A percentile compares a stretch with the other conserved stretches of the same genome.
Conservation (phyloP, 2,113 vertebrate species). For the Peromyscus polionotus region DNA sequence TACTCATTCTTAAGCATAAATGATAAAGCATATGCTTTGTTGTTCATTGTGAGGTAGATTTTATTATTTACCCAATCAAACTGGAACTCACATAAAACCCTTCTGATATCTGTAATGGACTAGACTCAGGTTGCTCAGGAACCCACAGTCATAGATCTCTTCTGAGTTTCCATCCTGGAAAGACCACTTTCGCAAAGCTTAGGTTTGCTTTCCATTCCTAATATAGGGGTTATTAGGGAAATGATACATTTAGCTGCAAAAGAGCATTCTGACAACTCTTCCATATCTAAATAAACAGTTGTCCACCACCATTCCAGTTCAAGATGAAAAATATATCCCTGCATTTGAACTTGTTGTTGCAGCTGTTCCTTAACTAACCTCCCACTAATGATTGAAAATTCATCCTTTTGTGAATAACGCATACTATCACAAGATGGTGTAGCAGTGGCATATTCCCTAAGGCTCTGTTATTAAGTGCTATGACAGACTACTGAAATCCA, state of each 20-base stretch:
- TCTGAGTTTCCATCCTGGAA: background rate
- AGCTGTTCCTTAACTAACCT: background rate
- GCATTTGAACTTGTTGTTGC: background rate
- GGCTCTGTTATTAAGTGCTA: background rate
- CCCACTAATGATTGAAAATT: background rate
- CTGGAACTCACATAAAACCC: background rate
- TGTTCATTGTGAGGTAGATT: background rate
- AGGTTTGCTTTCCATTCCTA: background rate
- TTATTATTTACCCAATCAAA: background rate
- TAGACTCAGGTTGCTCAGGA: background rate
- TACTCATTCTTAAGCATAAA: background rate
- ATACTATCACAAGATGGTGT: background rate
- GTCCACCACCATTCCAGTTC: background rate
- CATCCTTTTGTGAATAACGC: conserved; percentile 3
- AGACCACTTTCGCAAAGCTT: background rate
- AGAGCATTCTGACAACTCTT: conserved; percentile 32
- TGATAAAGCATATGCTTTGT: background rate
- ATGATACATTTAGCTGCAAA: conserved; percentile 24
- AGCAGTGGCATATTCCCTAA: background rate
- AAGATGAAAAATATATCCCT: background rate
- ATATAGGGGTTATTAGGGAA: background rate
- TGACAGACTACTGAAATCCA: background rate
- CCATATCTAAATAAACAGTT: background rate
- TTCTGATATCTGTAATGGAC: background rate
- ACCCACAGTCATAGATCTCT: background rate